Evolutionary conservation across 2,113 vertebrate species (phyloP).

Genomic region (Lathamus discolor): DNA sequence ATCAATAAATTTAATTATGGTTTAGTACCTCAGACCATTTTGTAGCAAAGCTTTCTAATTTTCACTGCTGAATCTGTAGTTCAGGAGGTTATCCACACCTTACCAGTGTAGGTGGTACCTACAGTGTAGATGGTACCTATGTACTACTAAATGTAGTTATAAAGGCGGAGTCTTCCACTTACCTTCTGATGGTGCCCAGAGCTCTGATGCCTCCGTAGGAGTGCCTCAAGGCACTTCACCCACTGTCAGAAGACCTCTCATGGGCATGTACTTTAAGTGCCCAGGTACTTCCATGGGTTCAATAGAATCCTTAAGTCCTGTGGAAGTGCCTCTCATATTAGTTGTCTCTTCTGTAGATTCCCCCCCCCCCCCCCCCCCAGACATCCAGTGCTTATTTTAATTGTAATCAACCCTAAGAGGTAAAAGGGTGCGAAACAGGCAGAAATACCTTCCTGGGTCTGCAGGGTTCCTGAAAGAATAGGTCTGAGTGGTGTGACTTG

Average conservation of each 20-base stretch:
- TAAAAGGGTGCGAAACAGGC: neutral
- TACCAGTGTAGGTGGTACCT: neutral
- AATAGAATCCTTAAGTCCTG: neutral
- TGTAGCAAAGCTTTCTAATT: neutral
- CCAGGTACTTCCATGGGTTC: neutral
- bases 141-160: neutral
- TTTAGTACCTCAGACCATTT: neutral
- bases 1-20: neutral
- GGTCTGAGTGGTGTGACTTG: neutral
- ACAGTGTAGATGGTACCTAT: neutral
- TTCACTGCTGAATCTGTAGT: neutral
- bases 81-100: neutral
- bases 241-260: neutral
- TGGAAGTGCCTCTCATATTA: neutral
- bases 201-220: neutral
- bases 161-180: neutral
- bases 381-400: neutral
- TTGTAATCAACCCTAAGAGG: neutral
- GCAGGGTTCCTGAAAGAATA: neutral
- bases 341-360: neutral
- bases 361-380: too few relatives aligned
- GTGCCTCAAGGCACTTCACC: neutral
- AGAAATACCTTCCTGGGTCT: neutral
- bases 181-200: neutral
- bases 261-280: neutral